These are phyloP conservation scores for Apodemia duryi DNA, from an alignment of 2,888 invertebrate species.

Conservation along the genomic window DNA sequence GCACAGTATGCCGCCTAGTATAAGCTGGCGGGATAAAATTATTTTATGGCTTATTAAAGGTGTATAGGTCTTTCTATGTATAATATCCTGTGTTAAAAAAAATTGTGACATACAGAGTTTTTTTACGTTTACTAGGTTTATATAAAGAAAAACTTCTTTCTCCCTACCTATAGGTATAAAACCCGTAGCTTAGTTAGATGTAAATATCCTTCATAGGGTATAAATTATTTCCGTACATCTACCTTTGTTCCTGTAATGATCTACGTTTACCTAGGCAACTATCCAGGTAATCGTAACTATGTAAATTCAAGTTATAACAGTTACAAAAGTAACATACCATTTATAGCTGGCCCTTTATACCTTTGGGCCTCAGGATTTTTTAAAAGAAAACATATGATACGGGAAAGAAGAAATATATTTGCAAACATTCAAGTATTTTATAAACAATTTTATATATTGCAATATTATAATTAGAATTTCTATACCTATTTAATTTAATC, in stretches of 20 bases:
- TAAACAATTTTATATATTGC: no score
- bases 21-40: conserved; percentile 5
- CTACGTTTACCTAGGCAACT: conserved; percentile 8
- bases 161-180: conserved; percentile 7
- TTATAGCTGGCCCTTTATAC: background rate
- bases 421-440: no score
- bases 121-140: background rate
- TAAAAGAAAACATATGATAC: no score
- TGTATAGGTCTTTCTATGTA: no score
- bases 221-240: conserved; percentile 1
- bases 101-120: background rate
- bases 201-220: conserved; percentile 7
- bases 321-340: background rate
- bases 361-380: no score
- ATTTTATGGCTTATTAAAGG: background rate
- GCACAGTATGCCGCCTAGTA: conserved; percentile 6
- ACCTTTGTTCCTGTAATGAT: conserved; percentile 7
- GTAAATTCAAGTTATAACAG: background rate
- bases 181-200: conserved; percentile 1
- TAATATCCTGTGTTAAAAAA: no score
- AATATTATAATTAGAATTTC: background rate
- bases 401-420: no score
- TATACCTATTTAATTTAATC: conserved; percentile 5
- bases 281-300: background rate
- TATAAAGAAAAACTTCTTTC: conserved; percentile 5